Evolutionary conservation across 2,797 vertebrate species (phyloP).

Genomic region (Smutsia gigantea): DNA sequence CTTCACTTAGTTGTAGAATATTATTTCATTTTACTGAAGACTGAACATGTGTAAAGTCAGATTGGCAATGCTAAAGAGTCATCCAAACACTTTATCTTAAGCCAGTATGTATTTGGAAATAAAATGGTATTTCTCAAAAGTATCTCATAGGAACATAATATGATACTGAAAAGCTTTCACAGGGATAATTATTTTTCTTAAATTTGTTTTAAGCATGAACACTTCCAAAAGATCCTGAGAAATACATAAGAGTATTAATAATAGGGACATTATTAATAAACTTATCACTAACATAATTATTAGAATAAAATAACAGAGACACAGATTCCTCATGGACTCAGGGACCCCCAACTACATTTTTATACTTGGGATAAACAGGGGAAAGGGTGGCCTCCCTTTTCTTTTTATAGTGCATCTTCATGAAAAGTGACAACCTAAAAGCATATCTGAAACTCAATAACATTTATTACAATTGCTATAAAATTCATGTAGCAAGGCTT

Average conservation of each 20-base stretch:
- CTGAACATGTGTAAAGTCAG: neutral
- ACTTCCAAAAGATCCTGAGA: neutral
- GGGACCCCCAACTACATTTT: neutral
- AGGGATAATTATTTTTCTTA: neutral
- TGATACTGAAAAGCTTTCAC: neutral
- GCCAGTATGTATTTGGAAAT: neutral
- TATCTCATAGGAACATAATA: neutral
- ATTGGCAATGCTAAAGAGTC: neutral
- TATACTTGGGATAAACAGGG: neutral
- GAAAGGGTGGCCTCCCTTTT: neutral
- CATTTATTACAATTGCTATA: neutral
- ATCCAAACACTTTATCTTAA: neutral
- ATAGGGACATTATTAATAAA: neutral
- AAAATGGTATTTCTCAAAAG: neutral
- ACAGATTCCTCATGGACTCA: neutral
- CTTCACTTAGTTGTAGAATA: neutral
- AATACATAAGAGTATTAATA: neutral
- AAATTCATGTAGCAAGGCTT: neutral
- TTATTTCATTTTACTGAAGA: neutral
- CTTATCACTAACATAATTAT: neutral
- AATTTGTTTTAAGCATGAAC: neutral
- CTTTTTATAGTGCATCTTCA: slow-evolving; percentile 2
- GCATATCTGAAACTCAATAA: neutral
- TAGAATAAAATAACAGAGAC: neutral
- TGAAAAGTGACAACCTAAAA: neutral